Evolutionary conservation across 2,113 vertebrate species (phyloP).

Genomic region (Panthera uncia): DNA sequence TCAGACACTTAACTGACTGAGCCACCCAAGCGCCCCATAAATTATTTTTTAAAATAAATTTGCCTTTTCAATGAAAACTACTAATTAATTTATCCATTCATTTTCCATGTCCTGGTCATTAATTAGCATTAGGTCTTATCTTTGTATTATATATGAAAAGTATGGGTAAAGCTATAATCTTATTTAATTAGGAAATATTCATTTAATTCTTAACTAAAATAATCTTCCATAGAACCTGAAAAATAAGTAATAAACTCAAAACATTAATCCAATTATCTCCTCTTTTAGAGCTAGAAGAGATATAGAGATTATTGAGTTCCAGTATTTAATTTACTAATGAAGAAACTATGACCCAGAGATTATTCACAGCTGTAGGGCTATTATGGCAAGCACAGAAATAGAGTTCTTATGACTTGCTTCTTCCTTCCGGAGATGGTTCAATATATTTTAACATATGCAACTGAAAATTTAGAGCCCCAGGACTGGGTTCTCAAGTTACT

Average conservation of each 20-base stretch:
- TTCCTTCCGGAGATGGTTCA: neutral
- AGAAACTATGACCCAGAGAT: neutral
- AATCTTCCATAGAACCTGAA: neutral
- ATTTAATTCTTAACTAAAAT: constrained; percentile 4
- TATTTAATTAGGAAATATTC: neutral
- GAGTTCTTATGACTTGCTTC: neutral
- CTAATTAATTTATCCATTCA: neutral
- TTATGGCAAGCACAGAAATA: neutral
- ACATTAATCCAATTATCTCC: neutral
- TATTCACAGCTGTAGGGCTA: neutral
- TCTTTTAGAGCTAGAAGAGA: neutral
- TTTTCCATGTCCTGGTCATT: neutral
- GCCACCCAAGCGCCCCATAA: neutral
- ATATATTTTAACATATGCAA: neutral
- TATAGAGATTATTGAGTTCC: neutral
- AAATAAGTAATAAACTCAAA: neutral
- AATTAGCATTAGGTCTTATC: neutral
- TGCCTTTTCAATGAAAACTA: neutral
- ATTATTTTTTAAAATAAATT: neutral
- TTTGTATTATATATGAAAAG: neutral
- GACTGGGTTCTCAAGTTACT: neutral
- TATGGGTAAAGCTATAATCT: neutral
- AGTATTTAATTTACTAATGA: neutral
- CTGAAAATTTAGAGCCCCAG: neutral
- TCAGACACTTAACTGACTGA: too few species aligned